Base-by-base conservation (phyloP, 2,888 invertebrate species). In the Troides oblongomaculatus region DNA sequence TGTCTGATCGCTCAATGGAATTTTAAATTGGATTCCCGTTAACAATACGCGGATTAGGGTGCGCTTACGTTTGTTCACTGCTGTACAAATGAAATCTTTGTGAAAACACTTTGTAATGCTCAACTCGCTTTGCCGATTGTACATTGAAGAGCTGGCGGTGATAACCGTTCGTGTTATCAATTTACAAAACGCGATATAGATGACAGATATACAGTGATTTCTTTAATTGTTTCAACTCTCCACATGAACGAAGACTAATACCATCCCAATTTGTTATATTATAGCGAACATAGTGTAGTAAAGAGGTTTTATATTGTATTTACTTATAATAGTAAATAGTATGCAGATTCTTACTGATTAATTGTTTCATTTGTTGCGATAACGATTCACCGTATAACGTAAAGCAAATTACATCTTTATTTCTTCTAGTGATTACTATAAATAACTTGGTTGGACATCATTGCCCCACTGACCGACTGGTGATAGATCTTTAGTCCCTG, bases 1-100 rank as follows among this genome's bases (percentile, higher is more conserved):
- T 87, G 89, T 86, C 85, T 81, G 85, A 80, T 77, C 81, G 75
- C 77, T 84, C 85, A 81, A 86, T 88, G 84, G 87, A 88, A 85
- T 90, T 90, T 91, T 87, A 92, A 92, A 91, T 92, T 92, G 91
- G 88, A 91, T 90, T 87, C 82, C 81, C 82, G 85, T 85, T 86
- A 86, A 92, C 92, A 92, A 92, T 92, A 84, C 85, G 77, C 72
- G 90, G 92, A 89, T 92, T 92, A 91, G 83, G 81, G 75, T 75
- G 82, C 77, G 77, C 75, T 80, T 81, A 84, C 85, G 84, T 84
- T 89, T 88, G 88, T 89, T 80, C 74, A 77, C 72, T 79, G 75
- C 73, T 77, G 82, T 83, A 86, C 83, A 72, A 74, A 57, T 69
- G 46, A 72, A 72, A 73, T 69, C 72, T 68, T 53, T 61, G 62